Base-by-base conservation (phyloP, 2,888 invertebrate genomes). In the Tiliacea aurago region DNA sequence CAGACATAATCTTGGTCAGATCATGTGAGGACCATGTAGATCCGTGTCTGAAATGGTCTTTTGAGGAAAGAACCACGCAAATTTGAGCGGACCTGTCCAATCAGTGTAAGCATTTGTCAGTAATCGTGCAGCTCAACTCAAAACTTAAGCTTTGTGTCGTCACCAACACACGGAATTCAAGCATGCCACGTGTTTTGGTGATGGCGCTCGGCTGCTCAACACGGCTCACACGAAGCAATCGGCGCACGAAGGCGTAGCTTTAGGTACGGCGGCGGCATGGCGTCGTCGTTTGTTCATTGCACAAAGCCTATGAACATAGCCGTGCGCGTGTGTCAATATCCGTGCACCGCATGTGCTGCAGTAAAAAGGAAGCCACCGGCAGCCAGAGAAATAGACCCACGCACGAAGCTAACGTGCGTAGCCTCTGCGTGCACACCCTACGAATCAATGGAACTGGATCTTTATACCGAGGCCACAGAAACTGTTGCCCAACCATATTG, bases 401-500 rank as follows among this genome's bases (percentile, higher is more conserved):
- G 10, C 7, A 45, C 4, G 13, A 13, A 55, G 10, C 18, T n/a
- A 28, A 41, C 47, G 7, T 71, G 37, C 45, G 9, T 37, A 75
- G 13, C 45, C 10, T 4, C 2, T 55, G 18, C n/a, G 10, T 47
- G 7, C 1, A n/a, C 33, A 70, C 18, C 33, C 20, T 49, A 51
- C 41, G 56, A 20, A 45, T 15, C 33, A 78, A 20, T 78, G 56
- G 23, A 58, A 70, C 43, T 33, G 23, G 9, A 45, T 33, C 78
- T 70, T 78, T 43, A 70, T 53, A 51, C 37, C 66, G 61, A 72
- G 43, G 64, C 47, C 61, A 28, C 45, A 47, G 61, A 66, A 41
- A 70, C 11, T 20, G 59, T 83, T 79, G 45, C 84, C 55, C 53
- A 70, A 84, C 64, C 59, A 68, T 70, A 83, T 74, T 80, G 53